Conservation (phyloP, 2,888 invertebrate species). For the Melanargia galathea region DNA sequence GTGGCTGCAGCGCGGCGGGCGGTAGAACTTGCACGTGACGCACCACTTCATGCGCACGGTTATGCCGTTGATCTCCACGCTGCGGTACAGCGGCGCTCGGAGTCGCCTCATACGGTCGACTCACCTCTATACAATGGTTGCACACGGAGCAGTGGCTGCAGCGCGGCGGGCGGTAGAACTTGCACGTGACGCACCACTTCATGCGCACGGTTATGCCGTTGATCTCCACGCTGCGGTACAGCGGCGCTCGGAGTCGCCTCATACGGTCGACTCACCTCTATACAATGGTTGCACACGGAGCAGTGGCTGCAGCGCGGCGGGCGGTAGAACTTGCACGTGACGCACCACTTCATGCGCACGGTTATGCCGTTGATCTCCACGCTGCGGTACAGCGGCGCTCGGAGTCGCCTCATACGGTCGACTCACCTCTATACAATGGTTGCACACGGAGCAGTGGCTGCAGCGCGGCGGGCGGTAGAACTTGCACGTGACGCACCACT, state of each 20-base stretch:
- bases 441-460: slow-evolving; percentile 99
- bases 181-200: slow-evolving; percentile 99
- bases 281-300: too few relatives aligned
- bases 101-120: neutral
- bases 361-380: too few relatives aligned
- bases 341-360: too few relatives aligned
- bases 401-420: neutral
- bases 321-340: too few relatives aligned
- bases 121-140: slow-evolving; percentile 98
- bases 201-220: slow-evolving; percentile 99
- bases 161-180: slow-evolving; percentile 99
- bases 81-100: too few relatives aligned
- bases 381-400: too few relatives aligned
- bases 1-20: too few relatives aligned
- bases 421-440: slow-evolving; percentile 96
- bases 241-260: slow-evolving; percentile 98
- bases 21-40: too few relatives aligned
- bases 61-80: too few relatives aligned
- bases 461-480: slow-evolving; percentile 99
- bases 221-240: slow-evolving; percentile 98
- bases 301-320: too few relatives aligned
- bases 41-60: too few relatives aligned
- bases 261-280: too few relatives aligned
- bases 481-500: slow-evolving; percentile 99
- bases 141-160: slow-evolving; percentile 99